phyloP scores from a whole-genome alignment of 64 coral and sea anemone species.

The Astreopora myriophthalma region DNA sequence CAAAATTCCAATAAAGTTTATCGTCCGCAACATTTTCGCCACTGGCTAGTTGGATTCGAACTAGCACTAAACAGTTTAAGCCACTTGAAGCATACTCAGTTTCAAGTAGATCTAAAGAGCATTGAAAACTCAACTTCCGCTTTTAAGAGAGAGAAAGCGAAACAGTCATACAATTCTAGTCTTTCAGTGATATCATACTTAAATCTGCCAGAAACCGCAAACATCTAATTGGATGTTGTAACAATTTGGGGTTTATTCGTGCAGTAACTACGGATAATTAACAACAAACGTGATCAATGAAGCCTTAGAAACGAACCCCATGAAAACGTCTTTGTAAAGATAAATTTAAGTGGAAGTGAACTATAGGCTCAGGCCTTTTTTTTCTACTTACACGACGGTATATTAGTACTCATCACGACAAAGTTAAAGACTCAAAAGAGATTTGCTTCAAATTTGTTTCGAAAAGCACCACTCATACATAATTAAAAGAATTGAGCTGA shows the following conservation, averaged over 20 bases:
- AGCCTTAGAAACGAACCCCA: neutral
- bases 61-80: neutral
- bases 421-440: too few relatives aligned
- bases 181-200: neutral
- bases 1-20: neutral
- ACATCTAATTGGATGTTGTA: neutral
- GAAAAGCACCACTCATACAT: neutral
- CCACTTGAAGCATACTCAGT: too few relatives aligned
- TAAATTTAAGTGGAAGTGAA: too few relatives aligned
- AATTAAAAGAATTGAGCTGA: neutral
- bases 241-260: neutral
- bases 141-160: neutral
- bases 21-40: neutral
- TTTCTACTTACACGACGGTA: too few relatives aligned
- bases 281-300: neutral
- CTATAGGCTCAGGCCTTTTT: neutral
- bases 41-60: too few relatives aligned
- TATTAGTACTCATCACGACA: too few relatives aligned
- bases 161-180: neutral
- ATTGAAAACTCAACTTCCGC: too few relatives aligned
- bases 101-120: too few relatives aligned
- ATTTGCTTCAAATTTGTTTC: neutral
- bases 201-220: slow-evolving; percentile 15
- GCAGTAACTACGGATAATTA: neutral
- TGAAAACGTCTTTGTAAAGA: neutral